Evolutionary conservation across 2,113 vertebrate genomes (phyloP), one percentile per base, ranked within the genome.

Genomic region (Podilymbus podiceps): DNA sequence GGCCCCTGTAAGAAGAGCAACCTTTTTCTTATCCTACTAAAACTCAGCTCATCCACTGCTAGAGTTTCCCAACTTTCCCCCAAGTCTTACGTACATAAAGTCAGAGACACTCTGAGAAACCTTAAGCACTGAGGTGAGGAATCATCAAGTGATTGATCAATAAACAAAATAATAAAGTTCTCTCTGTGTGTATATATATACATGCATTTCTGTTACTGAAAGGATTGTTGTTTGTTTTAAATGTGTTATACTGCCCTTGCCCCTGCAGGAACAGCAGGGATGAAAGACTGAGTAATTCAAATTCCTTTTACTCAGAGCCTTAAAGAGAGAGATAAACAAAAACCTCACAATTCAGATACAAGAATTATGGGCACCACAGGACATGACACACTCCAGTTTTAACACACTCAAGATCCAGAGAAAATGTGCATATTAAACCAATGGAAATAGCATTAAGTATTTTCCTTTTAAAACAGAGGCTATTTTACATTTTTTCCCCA

Each of bases 261-360:
- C 18, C 24, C 64, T 77, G 19, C 27, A 86, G 50, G 40, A 88
- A 40, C 18, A 82, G 15, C 71, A 82, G 53, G 38, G 62, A 75
- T 0, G 1, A 46, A 67, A 64, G 30, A 27, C 40, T 38, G 15
- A 63, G 8, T 46, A 72, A 64, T 63, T 73, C 44, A 77, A 24
- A 79, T 52, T 73, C 14, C 27, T 75, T 76, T 85, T 63, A 49
- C n/a, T 68, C 47, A 59, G 47, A 67, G 33, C 71, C 14, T 89
- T 86, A 40, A 68, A 47, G 5, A 31, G 64, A 47, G 18, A 40
- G 18, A 62, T 7, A 85, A 1, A 33, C 8, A 28, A 35, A 62
- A 42, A 3, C 0, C 33, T 52, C 20, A 8, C n/a, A 52, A 15
- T 58, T 52, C 28, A 12, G 6, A 58, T 44, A 56, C 0, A 1